Evolutionary conservation across 2,888 invertebrate genomes (phyloP).

Genomic region (Drosophila lacicola): DNA sequence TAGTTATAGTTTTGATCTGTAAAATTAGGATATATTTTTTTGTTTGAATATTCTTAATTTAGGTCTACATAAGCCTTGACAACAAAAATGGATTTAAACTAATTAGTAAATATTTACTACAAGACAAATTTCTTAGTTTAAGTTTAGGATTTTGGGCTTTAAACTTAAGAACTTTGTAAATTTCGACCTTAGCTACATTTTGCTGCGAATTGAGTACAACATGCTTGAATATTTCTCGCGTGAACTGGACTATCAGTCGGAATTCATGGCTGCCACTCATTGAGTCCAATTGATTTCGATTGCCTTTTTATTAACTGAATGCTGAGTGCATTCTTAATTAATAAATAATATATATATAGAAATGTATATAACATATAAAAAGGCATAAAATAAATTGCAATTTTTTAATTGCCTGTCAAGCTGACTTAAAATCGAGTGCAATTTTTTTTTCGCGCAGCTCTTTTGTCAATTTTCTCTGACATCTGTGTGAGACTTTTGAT

Average conservation of each 20-base stretch:
- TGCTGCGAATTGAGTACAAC: no score
- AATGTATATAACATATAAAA: slow-evolving; percentile 4
- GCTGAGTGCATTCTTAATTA: slow-evolving; percentile 60
- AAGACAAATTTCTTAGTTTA: no score
- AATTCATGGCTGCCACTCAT: slow-evolving; percentile 49
- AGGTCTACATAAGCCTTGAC: no score
- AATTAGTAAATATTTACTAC: no score
- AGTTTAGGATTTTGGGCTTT: no score
- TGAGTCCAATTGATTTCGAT: slow-evolving; percentile 72
- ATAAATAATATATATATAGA: slow-evolving; percentile 6
- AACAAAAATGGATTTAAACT: no score
- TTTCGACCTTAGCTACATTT: no score
- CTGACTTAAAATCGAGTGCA: slow-evolving; percentile 16
- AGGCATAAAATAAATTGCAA: slow-evolving; percentile 31
- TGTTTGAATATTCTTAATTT: no score
- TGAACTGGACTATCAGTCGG: slow-evolving; percentile 9
- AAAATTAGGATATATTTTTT: no score
- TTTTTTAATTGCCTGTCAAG: slow-evolving; percentile 58
- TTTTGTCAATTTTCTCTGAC: slow-evolving; percentile 22
- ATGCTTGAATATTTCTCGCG: neutral
- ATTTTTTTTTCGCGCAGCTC: slow-evolving; percentile 18
- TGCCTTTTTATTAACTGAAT: slow-evolving; percentile 71
- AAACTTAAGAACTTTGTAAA: no score
- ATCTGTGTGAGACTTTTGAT: slow-evolving; percentile 36
- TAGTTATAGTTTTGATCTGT: no score